These are phyloP conservation scores for Cyrtorhinus lividipennis DNA, from an alignment of 1,140 invertebrate species.

Conservation along the genomic window DNA sequence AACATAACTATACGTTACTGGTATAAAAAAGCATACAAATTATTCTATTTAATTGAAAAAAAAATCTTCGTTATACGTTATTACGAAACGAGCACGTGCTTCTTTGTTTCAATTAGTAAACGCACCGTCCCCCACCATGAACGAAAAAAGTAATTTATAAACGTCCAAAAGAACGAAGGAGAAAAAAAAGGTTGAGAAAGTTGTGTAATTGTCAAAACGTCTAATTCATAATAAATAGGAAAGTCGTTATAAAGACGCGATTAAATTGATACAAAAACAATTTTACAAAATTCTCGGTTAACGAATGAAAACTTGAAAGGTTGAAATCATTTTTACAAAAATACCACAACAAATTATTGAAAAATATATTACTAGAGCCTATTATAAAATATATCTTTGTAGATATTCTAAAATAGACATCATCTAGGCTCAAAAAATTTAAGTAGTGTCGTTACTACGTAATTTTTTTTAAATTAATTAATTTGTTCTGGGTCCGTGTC, in stretches of 20 bases:
- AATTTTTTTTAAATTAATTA: no score
- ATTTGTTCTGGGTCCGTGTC: no score
- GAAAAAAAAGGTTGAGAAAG: not conserved
- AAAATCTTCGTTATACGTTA: not conserved
- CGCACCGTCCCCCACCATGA: conserved; percentile 19
- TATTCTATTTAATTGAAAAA: not conserved
- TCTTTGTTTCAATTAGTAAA: conserved; percentile 9
- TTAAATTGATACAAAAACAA: no score
- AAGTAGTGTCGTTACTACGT: not conserved
- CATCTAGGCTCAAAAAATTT: not conserved
- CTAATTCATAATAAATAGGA: no score
- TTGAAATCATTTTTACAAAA: not conserved
- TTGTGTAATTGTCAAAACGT: no score
- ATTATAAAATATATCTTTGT: not conserved
- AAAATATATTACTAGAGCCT: not conserved
- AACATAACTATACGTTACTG: not conserved
- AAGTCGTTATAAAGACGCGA: no score
- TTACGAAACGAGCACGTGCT: conserved; percentile 9
- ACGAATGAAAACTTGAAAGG: not conserved
- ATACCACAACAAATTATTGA: not conserved
- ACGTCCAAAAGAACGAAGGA: conserved; percentile 2
- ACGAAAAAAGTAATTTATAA: not conserved
- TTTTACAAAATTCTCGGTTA: no score
- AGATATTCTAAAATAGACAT: not conserved
- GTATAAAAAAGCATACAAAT: not conserved